Base-by-base conservation (phyloP, 2,113 vertebrate genomes). In the Sylvilagus bachmani region DNA sequence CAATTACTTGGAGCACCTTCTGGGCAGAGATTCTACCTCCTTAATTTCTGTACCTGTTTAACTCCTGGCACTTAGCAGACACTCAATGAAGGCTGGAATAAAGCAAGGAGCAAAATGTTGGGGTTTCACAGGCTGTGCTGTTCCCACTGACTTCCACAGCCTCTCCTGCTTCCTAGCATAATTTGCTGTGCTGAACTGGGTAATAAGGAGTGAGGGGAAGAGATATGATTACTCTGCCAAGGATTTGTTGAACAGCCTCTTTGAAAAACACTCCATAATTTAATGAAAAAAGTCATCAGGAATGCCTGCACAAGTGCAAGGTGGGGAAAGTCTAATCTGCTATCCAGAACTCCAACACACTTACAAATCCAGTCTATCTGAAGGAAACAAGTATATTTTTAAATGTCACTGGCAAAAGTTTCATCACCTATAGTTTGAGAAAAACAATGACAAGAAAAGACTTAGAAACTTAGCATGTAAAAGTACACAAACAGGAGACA, bases 381-480 rank as follows among this genome's bases (percentile, higher is more conserved):
- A 90, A 92, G 61, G n/a, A 92, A 44, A 86, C 61, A 90, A 64
- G 81, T 67, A 78, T 71, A 89, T 91, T 88, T 94, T 93, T 58
- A 94, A 70, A 95, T 16, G 44, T 12, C 89, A 78, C 0, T 0
- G 58, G 85, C 49, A 94, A 7, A 12, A 84, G 51, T 81, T 97
- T 88, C 83, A 85, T 95, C 58, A 88, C 7, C 73, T 90, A 69
- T 36, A 93, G 29, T 71, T 73, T 94, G 36, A 90, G 87, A 11
- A 96, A 97, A 97, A 89, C 16, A 90, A 90, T 90, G 38, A 86
- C 92, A 10, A 83, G 94, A 95, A 97, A 94, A 93, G 66, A 86
- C 58, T 95, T 91, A 88, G 74, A 95, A 93, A 92, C 7, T 33
- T 91, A 84, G 86, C 64, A 96, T 80, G 33, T 70, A 89, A 94